Evolutionary conservation across 2,797 vertebrate genomes (phyloP).

Genomic region (Fringilla coelebs): DNA sequence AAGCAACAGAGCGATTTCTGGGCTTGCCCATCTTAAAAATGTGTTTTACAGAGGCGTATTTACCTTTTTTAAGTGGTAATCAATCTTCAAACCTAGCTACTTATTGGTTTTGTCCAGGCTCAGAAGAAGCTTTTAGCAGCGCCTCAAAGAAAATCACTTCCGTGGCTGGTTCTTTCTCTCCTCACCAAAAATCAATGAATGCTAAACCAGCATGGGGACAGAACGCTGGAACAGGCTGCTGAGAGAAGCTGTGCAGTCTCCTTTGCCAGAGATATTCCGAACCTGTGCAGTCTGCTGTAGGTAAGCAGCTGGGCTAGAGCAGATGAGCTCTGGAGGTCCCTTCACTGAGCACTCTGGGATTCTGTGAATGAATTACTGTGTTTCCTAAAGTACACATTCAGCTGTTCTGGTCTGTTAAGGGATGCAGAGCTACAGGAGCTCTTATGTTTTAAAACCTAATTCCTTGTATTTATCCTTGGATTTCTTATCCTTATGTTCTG

Average conservation of each 20-base stretch:
- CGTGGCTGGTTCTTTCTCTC: background rate
- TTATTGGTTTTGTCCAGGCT: background rate
- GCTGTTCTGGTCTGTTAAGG: background rate
- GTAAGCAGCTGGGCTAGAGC: background rate
- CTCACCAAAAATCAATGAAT: background rate
- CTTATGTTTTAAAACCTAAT: background rate
- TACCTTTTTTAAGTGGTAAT: background rate
- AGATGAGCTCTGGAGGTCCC: background rate
- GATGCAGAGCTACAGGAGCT: background rate
- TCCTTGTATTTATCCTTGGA: background rate
- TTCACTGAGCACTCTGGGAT: background rate
- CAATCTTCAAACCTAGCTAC: background rate
- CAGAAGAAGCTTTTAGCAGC: background rate
- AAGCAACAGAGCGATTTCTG: background rate
- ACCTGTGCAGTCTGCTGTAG: background rate
- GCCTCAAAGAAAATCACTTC: background rate
- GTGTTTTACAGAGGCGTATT: background rate
- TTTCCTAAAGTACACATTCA: background rate
- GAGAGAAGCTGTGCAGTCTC: background rate
- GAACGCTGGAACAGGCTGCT: background rate
- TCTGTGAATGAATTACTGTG: background rate
- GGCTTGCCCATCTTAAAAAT: background rate
- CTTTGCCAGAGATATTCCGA: background rate
- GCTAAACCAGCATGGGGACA: rapidly evolving
- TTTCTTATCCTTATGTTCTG: background rate